Conservation (phyloP, 2,888 invertebrate species). For the Pollenia angustigena region DNA sequence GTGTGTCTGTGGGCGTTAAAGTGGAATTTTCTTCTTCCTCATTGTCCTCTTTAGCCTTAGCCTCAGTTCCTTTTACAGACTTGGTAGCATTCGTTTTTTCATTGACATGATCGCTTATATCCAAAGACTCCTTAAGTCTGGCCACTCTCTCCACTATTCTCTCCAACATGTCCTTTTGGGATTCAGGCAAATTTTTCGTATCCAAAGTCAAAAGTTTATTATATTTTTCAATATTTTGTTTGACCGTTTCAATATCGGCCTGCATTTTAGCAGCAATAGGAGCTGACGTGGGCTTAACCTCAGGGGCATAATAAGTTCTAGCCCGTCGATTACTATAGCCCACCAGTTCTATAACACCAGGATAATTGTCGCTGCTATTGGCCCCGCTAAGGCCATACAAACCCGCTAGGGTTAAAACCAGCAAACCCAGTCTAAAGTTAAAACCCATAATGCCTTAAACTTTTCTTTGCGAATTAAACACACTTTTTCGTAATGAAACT, state of each 20-base stretch:
- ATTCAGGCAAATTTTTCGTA: constrained; percentile 83
- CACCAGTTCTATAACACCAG: constrained; percentile 83
- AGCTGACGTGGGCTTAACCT: constrained; percentile 71
- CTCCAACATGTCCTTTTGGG: constrained; percentile 83
- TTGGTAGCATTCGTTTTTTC: constrained; percentile 61
- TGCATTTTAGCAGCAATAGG: constrained; percentile 81
- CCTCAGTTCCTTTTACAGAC: neutral
- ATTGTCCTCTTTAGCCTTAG: neutral
- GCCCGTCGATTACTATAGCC: constrained; percentile 83
- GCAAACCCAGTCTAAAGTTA: constrained; percentile 39
- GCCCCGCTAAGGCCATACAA: constrained; percentile 7
- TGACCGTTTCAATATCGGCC: constrained; percentile 83
- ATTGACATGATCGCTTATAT: constrained; percentile 77
- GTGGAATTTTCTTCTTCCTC: constrained; percentile 61
- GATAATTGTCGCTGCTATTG: constrained; percentile 78
- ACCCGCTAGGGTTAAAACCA: constrained; percentile 33
- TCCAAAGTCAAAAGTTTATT: constrained; percentile 82
- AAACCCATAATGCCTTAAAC: constrained; percentile 35
- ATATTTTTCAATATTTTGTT: constrained; percentile 83
- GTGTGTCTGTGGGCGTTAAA: constrained; percentile 58
- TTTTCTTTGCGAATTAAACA: constrained; percentile 24
- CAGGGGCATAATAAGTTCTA: constrained; percentile 80
- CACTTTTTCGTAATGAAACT: neutral
- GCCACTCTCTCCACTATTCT: constrained; percentile 84
- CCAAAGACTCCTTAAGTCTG: constrained; percentile 82